These are phyloP conservation scores for Podiceps cristatus DNA, from an alignment of 2,113 vertebrate genomes.

Conservation along the genomic window DNA sequence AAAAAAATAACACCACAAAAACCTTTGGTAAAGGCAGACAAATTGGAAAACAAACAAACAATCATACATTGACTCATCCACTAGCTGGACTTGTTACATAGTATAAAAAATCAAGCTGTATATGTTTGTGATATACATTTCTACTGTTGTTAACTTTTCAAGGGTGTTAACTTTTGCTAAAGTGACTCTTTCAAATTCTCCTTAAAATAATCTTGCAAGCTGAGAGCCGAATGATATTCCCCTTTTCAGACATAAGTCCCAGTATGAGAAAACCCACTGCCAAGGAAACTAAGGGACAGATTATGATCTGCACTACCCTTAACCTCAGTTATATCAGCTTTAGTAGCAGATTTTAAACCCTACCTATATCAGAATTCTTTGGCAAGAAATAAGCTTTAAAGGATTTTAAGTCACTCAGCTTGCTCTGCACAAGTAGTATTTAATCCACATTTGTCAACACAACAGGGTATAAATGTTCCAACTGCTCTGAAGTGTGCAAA, in stretches of 20 bases:
- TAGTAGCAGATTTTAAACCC: not conserved
- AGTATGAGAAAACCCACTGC: not conserved
- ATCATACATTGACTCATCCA: not conserved
- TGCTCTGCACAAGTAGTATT: not conserved
- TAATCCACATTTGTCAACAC: not conserved
- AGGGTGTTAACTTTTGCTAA: not conserved
- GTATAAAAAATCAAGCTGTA: not conserved
- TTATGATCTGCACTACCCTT: not conserved
- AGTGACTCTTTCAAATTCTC: not conserved
- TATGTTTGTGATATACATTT: not conserved
- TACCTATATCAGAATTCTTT: not conserved
- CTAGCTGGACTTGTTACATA: rapidly evolving
- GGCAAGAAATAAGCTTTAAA: not conserved
- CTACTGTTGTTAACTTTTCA: not conserved
- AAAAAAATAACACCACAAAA: not conserved
- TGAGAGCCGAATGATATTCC: not conserved
- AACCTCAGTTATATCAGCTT: not conserved
- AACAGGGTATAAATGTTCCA: not conserved
- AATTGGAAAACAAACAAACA: not conserved
- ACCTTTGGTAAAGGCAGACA: not conserved
- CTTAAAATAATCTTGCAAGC: not conserved
- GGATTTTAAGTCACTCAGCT: not conserved
- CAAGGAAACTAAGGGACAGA: not conserved
- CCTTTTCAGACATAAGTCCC: not conserved
- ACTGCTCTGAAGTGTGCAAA: not conserved